These are phyloP conservation scores for Lepus europaeus DNA, from an alignment of 2,113 vertebrate genomes.

Conservation along the genomic window DNA sequence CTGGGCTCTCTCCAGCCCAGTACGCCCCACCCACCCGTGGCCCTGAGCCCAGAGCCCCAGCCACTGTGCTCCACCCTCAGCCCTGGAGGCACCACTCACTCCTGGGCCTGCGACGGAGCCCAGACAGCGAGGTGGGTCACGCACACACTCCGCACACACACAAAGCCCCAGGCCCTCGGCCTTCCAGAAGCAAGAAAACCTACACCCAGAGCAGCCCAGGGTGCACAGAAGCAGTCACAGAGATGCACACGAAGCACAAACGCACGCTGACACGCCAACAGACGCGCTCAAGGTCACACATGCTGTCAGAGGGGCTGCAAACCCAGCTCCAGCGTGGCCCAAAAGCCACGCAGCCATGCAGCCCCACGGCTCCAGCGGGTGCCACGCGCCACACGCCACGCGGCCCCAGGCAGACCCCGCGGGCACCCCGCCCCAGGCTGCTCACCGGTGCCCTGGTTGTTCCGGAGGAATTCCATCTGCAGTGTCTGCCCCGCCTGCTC, in stretches of 20 bases:
- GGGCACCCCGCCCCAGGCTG: background rate
- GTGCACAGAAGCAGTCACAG: background rate
- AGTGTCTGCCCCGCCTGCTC: constrained; percentile 90
- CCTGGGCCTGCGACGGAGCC: constrained; percentile 24
- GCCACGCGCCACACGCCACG: too few species aligned
- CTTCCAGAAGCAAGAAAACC: background rate
- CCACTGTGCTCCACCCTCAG: constrained; percentile 54
- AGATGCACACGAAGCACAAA: background rate
- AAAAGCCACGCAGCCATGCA: background rate
- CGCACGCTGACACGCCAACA: background rate
- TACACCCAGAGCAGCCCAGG: background rate
- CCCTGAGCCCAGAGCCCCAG: constrained; percentile 65
- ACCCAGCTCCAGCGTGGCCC: background rate
- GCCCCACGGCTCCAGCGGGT: too few species aligned
- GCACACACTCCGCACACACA: background rate
- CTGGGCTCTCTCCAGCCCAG: constrained; percentile 70
- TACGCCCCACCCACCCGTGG: constrained; percentile 51
- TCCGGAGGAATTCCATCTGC: constrained; percentile 94
- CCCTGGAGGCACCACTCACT: background rate
- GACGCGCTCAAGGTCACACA: background rate
- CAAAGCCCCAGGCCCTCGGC: background rate
- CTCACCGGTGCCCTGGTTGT: constrained; percentile 94
- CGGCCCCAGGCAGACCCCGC: background rate
- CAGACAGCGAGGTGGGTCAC: background rate
- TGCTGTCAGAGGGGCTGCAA: background rate